Conservation (phyloP, 2,888 invertebrate genomes). For the Andrena marginata region DNA sequence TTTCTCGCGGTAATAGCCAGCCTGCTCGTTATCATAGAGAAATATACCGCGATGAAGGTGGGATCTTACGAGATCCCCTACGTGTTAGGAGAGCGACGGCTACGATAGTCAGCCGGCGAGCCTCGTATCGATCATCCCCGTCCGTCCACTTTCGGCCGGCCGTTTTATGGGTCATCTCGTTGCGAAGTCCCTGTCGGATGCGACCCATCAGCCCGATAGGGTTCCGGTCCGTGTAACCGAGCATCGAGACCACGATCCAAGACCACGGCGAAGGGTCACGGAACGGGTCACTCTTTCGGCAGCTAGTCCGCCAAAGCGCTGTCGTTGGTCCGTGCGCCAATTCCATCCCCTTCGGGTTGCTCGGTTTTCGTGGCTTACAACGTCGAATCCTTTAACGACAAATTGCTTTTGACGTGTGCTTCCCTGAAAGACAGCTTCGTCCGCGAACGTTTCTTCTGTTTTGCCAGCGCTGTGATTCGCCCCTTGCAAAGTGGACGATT, state of each 20-base stretch:
- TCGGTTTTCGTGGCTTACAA: not conserved
- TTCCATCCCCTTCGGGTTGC: not conserved
- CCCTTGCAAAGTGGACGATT: not conserved
- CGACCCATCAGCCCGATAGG: constrained; percentile 36
- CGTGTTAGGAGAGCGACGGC: too few relatives aligned
- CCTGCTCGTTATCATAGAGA: not conserved
- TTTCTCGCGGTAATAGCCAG: not conserved
- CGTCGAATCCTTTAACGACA: not conserved
- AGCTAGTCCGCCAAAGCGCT: not conserved
- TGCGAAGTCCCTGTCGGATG: constrained; percentile 36
- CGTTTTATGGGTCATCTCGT: constrained; percentile 24
- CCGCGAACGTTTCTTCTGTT: too few relatives aligned
- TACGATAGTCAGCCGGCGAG: not conserved
- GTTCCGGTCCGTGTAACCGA: constrained; percentile 29
- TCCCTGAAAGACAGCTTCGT: too few relatives aligned
- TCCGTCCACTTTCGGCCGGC: not conserved
- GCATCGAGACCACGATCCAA: not conserved
- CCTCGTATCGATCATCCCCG: constrained; percentile 28
- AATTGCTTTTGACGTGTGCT: too few relatives aligned
- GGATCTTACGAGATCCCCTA: not conserved
- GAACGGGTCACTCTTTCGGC: constrained; percentile 6
- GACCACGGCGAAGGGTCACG: not conserved
- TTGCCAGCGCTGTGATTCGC: not conserved
- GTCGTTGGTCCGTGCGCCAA: not conserved
- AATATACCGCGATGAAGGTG: not conserved